Base-by-base conservation (phyloP, 2,888 invertebrate species). In the Cheilosia vulpina region DNA sequence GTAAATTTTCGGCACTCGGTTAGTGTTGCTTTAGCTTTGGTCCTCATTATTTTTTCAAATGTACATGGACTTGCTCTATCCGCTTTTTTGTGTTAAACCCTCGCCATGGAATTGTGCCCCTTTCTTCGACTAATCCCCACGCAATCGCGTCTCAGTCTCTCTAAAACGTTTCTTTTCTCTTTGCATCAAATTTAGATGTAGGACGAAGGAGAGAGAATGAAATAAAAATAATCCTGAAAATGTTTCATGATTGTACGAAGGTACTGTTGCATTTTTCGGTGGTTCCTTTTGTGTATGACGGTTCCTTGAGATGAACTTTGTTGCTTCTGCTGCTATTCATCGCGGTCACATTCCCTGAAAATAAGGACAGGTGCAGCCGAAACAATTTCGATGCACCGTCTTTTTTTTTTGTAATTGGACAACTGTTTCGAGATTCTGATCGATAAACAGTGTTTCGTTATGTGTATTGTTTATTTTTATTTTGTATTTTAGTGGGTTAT, bases 371-470 rank as follows among this genome's bases (percentile, higher is more conserved):
- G 85, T 85, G 85, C 85, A 77, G 15, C 55, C 53, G 55, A 65
- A 66, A 69, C 69, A 84, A 80, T 80, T 80, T 80, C 65, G 71
- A 52, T 84, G 68, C 79, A 63, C 19, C 68, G 69, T 34, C n/a
- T 80, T 69, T 71, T 68, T 79, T 73, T 73, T 47, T 76, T 81
- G 76, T 81, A 85, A 85, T 85, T 85, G 85, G 81, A 85, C 85
- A 85, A 85, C 85, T 81, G 85, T 85, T 85, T 85, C 81, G 52
- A 81, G 81, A 81, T 81, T 81, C 71, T 76, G 66, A 71, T 81
- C 85, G 81, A 72, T 85, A 81, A 76, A 85, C 76, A 72, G 60
- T 85, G 66, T 72, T 79, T 83, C 57, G 60, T 68, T 73, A 47
- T 72, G 66, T 66, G 63, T 69, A 55, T 80, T 80, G 60, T 55